Percentiles rank a stretch among this genome's conserved stretches.
These are phyloP conservation scores for Apis dorsata DNA, from an alignment of 1,140 invertebrate genomes.

Conservation along the genomic window DNA sequence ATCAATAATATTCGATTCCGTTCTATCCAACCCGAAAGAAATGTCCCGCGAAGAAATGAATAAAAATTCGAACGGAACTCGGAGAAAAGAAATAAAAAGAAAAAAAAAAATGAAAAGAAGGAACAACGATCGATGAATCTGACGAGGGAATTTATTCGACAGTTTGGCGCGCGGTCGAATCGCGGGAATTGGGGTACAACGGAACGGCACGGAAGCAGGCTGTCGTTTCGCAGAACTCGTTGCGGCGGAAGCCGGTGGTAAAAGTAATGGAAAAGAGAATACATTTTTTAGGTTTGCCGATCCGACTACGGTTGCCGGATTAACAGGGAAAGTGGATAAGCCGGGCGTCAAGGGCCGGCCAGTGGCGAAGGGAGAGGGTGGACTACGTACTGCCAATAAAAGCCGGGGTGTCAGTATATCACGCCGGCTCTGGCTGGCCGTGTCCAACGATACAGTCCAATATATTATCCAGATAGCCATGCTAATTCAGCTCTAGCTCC, in stretches of 20 bases:
- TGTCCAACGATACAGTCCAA: constrained; percentile 73
- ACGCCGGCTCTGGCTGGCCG: constrained; percentile 61
- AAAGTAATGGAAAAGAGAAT: constrained; percentile 52
- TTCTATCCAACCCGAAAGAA: too few species aligned
- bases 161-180: not conserved
- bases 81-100: too few species aligned
- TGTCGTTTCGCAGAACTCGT: too few species aligned
- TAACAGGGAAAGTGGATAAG: constrained; percentile 71
- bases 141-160: constrained; percentile 31
- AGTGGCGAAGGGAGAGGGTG: constrained; percentile 40
- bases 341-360: constrained; percentile 61
- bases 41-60: not conserved
- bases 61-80: not conserved
- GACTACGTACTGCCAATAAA: constrained; percentile 69
- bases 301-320: constrained; percentile 57
- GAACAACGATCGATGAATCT: not conserved
- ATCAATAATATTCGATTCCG: too few species aligned
- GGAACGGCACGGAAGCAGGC: too few species aligned
- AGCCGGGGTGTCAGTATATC: constrained; percentile 65
- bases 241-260: not conserved
- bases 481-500: constrained; percentile 71
- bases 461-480: constrained; percentile 75
- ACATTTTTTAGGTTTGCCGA: constrained; percentile 56
- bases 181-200: not conserved
- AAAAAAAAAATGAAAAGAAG: not conserved